These are phyloP conservation scores for Dolomedes plantarius DNA, from an alignment of 2,888 invertebrate genomes.

Conservation along the genomic window DNA sequence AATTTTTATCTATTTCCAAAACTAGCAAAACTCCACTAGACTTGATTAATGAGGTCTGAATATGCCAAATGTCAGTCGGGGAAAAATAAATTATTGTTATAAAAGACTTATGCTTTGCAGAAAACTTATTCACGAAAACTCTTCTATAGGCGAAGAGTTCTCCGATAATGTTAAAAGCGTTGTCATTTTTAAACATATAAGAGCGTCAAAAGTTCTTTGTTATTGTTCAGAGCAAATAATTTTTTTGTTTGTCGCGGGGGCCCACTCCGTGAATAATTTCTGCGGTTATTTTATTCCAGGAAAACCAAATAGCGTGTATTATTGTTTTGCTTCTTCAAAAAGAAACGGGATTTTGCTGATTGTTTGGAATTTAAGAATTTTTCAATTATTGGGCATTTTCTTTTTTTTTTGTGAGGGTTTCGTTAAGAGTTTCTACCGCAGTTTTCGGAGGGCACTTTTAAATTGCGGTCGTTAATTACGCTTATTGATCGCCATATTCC, in stretches of 20 bases:
- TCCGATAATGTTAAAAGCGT: slow-evolving; percentile 67
- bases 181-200: slow-evolving; percentile 61
- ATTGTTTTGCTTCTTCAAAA: neutral
- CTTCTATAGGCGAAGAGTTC: slow-evolving; percentile 23
- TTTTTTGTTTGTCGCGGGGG: slow-evolving; percentile 8
- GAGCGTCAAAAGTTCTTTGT: slow-evolving; percentile 56
- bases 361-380: slow-evolving; percentile 39
- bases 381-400: neutral
- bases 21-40: slow-evolving; percentile 30
- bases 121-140: slow-evolving; percentile 49
- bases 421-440: neutral
- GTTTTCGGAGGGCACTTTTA: neutral
- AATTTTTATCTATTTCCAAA: slow-evolving; percentile 45
- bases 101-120: slow-evolving; percentile 47
- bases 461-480: neutral
- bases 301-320: neutral
- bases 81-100: slow-evolving; percentile 60
- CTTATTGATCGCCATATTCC: neutral
- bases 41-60: slow-evolving; percentile 58
- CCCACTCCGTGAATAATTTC: slow-evolving; percentile 33
- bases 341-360: slow-evolving; percentile 3
- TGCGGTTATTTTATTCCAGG: slow-evolving; percentile 1
- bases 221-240: slow-evolving; percentile 31
- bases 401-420: neutral
- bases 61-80: slow-evolving; percentile 49